A percentile compares a stretch with the other conserved stretches of the same genome.
Conservation (phyloP, 2,888 invertebrate species). For the Epinotia ramella region DNA sequence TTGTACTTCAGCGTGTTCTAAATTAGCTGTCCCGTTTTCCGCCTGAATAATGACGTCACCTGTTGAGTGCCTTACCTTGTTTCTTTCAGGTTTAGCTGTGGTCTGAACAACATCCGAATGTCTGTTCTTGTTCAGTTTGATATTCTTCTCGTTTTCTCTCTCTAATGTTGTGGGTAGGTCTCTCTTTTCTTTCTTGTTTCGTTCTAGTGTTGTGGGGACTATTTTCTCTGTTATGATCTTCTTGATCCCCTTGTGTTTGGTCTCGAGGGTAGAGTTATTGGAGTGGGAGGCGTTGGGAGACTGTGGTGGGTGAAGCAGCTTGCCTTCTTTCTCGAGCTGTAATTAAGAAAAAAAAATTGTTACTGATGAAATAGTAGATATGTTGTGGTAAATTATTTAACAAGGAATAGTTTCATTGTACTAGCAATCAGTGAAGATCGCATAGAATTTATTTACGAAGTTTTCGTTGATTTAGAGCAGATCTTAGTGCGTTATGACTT, state of each 20-base stretch:
- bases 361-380: not conserved
- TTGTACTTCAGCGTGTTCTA: conserved; percentile 82
- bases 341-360: conserved; percentile 53
- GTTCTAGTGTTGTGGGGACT: conserved; percentile 76
- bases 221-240: conserved; percentile 82
- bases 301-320: conserved; percentile 75
- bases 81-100: conserved; percentile 74
- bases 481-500: too few species aligned
- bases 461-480: too few species aligned
- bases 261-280: conserved; percentile 81
- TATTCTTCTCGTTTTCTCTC: conserved; percentile 81
- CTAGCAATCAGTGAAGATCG: too few species aligned
- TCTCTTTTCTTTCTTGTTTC: conserved; percentile 78
- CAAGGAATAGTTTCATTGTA: not conserved
- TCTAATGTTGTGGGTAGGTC: conserved; percentile 72
- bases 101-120: conserved; percentile 68
- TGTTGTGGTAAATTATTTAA: too few species aligned
- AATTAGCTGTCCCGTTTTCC: conserved; percentile 71
- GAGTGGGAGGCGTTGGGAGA: conserved; percentile 79
- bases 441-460: too few species aligned
- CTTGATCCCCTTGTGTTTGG: conserved; percentile 81
- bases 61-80: conserved; percentile 71
- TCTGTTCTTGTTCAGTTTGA: conserved; percentile 71
- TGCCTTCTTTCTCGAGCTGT: conserved; percentile 82
- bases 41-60: conserved; percentile 76